Conservation (phyloP, 2,888 invertebrate genomes). For the Pilophorus perplexus region DNA sequence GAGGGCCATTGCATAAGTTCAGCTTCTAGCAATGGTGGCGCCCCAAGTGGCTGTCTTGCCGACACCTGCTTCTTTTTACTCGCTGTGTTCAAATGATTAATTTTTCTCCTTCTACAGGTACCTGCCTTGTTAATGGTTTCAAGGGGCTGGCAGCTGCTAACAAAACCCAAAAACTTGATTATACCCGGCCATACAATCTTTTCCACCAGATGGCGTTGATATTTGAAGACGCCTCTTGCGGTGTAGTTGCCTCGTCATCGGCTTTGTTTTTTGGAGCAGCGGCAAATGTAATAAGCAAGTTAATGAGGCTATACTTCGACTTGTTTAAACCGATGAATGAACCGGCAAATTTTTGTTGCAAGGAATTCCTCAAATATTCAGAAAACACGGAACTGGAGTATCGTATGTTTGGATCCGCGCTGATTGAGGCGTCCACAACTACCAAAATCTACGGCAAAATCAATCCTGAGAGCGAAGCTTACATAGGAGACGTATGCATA, state of each 20-base stretch:
- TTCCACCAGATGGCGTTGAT: conserved; percentile 21
- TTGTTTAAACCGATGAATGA: background rate
- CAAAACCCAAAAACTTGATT: conserved; percentile 15
- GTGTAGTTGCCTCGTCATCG: background rate
- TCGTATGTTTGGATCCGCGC: conserved; percentile 5
- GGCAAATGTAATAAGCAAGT: conserved; percentile 2
- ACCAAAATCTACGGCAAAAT: conserved; percentile 6
- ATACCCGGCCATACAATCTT: conserved; percentile 22
- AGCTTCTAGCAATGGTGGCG: too few species aligned
- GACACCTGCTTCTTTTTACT: too few species aligned
- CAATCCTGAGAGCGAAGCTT: conserved; percentile 13
- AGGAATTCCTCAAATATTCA: conserved; percentile 26
- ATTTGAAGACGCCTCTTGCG: background rate
- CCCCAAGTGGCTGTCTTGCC: too few species aligned
- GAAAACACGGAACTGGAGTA: conserved; percentile 1
- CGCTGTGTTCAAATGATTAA: too few species aligned
- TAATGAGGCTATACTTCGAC: background rate
- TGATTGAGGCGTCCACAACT: background rate
- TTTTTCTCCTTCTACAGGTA: background rate
- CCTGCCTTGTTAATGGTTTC: background rate
- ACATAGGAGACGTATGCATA: conserved; percentile 23
- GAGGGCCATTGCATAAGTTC: too few species aligned
- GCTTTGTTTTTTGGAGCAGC: conserved; percentile 12
- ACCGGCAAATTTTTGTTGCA: background rate
- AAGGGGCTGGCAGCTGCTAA: conserved; percentile 1